A percentile compares a stretch with the other conserved stretches of the same genome.
phyloP scores from a whole-genome alignment of 2,888 invertebrate genomes.

The Brenthis ino region DNA sequence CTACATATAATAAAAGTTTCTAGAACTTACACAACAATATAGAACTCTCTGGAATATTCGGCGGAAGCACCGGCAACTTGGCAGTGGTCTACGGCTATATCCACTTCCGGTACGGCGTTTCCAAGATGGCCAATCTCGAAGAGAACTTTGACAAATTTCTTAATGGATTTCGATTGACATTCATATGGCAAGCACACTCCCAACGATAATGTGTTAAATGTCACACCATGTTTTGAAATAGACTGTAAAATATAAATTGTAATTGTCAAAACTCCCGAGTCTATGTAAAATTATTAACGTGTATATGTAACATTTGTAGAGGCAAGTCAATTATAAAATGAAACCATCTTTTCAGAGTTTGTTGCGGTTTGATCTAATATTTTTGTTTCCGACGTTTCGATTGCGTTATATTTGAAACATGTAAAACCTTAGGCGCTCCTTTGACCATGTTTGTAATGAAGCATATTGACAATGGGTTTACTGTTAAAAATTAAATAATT shows the following conservation, averaged over 20 bases:
- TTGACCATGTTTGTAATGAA: too few relatives aligned
- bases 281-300: background rate
- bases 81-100: slow-evolving; percentile 17
- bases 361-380: too few relatives aligned
- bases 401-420: too few relatives aligned
- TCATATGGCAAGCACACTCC: slow-evolving; percentile 51
- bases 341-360: too few relatives aligned
- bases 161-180: slow-evolving; percentile 45
- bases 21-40: slow-evolving; percentile 9
- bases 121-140: slow-evolving; percentile 44
- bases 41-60: background rate
- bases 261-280: background rate
- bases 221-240: slow-evolving; percentile 41
- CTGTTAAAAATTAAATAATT: too few relatives aligned
- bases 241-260: slow-evolving; percentile 39
- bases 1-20: background rate
- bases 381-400: too few relatives aligned
- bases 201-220: slow-evolving; percentile 44
- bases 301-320: too few relatives aligned
- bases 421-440: too few relatives aligned
- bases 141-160: slow-evolving; percentile 45
- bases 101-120: slow-evolving; percentile 1
- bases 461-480: too few relatives aligned
- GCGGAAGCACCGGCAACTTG: slow-evolving; percentile 18
- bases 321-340: too few relatives aligned